Percentiles rank a stretch among this genome's conserved stretches.
phyloP scores from a whole-genome alignment of 2,888 invertebrate species.

The Pachymerium ferrugineum region DNA sequence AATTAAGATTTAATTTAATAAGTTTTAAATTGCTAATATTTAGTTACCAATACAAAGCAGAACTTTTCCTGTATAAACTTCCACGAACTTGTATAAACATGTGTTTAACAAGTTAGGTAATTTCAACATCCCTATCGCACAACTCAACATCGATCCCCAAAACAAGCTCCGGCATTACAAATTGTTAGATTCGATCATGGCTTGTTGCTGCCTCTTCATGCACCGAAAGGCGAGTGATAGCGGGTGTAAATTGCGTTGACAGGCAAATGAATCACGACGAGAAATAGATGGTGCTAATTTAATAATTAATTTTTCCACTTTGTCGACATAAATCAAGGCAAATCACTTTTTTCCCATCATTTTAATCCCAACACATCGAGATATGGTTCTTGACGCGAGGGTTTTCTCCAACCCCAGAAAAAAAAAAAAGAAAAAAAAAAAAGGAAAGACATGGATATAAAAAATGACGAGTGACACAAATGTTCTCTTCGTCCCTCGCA shows the following conservation, averaged over 20 bases:
- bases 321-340: slow-evolving; percentile 13
- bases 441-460: background rate
- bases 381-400: background rate
- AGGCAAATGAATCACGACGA: slow-evolving; percentile 20
- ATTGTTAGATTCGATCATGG: background rate
- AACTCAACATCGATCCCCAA: no score
- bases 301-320: slow-evolving; percentile 27
- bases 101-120: no score
- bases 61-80: no score
- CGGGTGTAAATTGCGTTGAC: slow-evolving; percentile 19
- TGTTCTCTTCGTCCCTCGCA: background rate
- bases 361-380: background rate
- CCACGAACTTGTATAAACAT: no score
- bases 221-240: slow-evolving; percentile 14
- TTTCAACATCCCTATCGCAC: no score
- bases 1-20: no score
- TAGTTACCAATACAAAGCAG: no score
- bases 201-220: background rate
- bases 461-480: slow-evolving; percentile 22
- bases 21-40: no score
- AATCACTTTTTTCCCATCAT: background rate
- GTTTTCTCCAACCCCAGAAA: background rate
- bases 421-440: background rate
- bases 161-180: background rate
- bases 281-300: slow-evolving; percentile 21